Percentiles rank a stretch among this genome's conserved stretches.
phyloP scores from a whole-genome alignment of 2,797 vertebrate genomes.

The Danio tinwini region DNA sequence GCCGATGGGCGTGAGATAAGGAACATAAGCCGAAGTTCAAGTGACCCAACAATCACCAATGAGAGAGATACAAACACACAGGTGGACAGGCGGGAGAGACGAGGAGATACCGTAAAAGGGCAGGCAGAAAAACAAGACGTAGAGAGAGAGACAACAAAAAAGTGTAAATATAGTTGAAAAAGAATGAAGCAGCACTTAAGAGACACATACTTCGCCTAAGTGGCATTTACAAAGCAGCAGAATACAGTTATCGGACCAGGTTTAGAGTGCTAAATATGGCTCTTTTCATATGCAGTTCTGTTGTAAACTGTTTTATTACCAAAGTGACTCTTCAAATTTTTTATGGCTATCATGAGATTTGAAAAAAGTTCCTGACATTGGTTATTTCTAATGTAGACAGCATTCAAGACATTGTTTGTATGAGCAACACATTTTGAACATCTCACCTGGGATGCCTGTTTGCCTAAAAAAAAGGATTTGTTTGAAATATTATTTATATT shows the following conservation, averaged over 20 bases:
- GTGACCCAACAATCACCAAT: constrained; percentile 66
- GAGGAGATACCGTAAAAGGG: constrained; percentile 6
- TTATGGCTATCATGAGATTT: not conserved
- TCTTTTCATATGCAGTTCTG: not conserved
- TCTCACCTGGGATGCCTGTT: not conserved
- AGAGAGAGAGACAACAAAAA: constrained; percentile 37
- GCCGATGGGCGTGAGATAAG: constrained; percentile 72
- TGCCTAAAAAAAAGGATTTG: not conserved
- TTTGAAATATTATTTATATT: not conserved
- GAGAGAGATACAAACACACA: constrained; percentile 32
- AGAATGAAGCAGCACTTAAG: constrained; percentile 30
- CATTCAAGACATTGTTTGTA: not conserved
- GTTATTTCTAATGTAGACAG: not conserved
- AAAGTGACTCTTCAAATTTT: not conserved
- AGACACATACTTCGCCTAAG: not conserved
- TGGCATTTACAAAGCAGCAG: not conserved
- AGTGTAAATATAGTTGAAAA: constrained; percentile 17
- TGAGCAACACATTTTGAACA: not conserved
- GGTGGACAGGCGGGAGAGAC: constrained; percentile 20
- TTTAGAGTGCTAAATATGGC: not conserved
- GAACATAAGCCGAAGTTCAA: constrained; percentile 67
- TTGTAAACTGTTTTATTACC: not conserved
- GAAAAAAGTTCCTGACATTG: not conserved
- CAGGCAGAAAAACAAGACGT: constrained; percentile 19
- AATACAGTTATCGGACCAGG: not conserved